Evolutionary conservation across 1,140 invertebrate genomes (phyloP), one percentile per base, ranked within the genome.

Genomic region (Vollenhovia emeryi): DNA sequence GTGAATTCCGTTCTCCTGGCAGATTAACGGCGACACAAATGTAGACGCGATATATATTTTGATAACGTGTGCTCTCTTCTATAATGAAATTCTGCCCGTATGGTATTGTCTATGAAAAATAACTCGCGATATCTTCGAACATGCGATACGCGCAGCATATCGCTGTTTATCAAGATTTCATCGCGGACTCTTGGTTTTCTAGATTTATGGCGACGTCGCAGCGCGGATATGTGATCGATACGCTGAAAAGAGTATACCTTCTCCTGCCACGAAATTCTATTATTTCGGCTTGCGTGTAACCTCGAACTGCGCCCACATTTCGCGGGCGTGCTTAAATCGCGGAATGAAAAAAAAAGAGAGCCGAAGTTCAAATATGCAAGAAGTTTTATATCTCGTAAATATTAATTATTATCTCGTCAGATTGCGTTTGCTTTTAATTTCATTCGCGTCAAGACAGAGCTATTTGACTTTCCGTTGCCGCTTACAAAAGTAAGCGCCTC

Each of bases 341-440:
- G 13, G 18, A 27, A 43, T 33, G 33, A 82, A 40, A 21, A 43
- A 21, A 43, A 82, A 40, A 21, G 40, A 21, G 43, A 43, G 3
- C 55, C 9, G 64, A 57, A 80, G 43, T 57, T 18, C 3, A 66
- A 43, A 33, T 13, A 33, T 15, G 24, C n/a, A 57, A 45, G 45
- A 57, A 33, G 18, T 30, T 57, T 30, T 24, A 11, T 40, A 43
- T 55, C 50, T 57, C 27, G 50, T 73, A 82, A 82, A 80, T 55
- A 68, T 43, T 18, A 80, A 80, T 59, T 82, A 71, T 45, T 71
- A 45, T 80, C 21, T 82, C 66, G 27, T 33, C 48, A 43, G 18
- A 82, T 43, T 15, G 33, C 55, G 50, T 82, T 82, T 73, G 11
- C 36, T 33, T 82, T 82, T 71, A 45, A 71, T 71, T 71, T 82